Evolutionary conservation across 2,113 vertebrate genomes (phyloP).

Genomic region (Podarcis cretensis): DNA sequence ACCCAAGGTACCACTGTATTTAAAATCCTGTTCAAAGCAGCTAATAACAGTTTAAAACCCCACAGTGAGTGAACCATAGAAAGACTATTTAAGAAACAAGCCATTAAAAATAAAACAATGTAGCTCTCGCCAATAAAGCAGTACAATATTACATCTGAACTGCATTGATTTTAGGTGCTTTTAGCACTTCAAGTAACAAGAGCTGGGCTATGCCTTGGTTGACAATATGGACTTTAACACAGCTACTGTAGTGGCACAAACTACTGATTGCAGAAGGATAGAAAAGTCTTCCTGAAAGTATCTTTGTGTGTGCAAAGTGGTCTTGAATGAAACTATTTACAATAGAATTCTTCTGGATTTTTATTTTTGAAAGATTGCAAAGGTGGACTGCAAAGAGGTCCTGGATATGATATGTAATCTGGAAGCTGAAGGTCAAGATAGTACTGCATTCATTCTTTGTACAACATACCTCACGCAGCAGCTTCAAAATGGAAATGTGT

Average conservation of each 20-base stretch:
- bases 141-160: too few species aligned
- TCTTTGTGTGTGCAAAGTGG: not conserved
- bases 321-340: conserved; percentile 30
- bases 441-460: conserved; percentile 94
- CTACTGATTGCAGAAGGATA: not conserved
- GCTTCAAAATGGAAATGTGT: conserved; percentile 91
- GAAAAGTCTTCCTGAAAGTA: not conserved
- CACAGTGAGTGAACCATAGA: too few species aligned
- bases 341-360: conserved; percentile 15
- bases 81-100: too few species aligned
- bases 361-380: conserved; percentile 85
- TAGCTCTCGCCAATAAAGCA: too few species aligned
- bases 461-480: conserved; percentile 97
- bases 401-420: conserved; percentile 96
- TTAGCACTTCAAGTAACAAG: too few species aligned
- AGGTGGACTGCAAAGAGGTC: conserved; percentile 93
- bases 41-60: too few species aligned
- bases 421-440: conserved; percentile 96
- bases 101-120: too few species aligned
- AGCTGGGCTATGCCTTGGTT: too few species aligned
- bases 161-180: not conserved
- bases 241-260: not conserved
- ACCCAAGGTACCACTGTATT: too few species aligned
- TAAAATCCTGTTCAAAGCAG: too few species aligned
- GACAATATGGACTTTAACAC: not conserved